A percentile compares a stretch with the other conserved stretches of the same genome.
phyloP scores from a whole-genome alignment of 2,888 invertebrate genomes.

The Sepiola atlantica region DNA sequence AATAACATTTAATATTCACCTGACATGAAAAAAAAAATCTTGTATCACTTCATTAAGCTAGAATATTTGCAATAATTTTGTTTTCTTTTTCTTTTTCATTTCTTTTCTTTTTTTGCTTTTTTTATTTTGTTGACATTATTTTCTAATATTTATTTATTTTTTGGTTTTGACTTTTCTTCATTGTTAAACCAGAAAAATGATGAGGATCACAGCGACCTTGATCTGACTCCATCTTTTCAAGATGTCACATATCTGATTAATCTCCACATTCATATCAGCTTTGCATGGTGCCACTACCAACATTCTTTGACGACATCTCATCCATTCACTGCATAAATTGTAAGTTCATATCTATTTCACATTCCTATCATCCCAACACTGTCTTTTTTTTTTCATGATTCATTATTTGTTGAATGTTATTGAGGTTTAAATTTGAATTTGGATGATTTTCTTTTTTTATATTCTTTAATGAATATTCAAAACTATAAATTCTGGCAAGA shows the following conservation, averaged over 20 bases:
- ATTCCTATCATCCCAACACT: background rate
- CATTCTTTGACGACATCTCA: background rate
- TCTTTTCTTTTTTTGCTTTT: no score
- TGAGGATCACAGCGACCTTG: background rate
- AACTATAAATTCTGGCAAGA: no score
- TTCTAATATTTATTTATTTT: background rate
- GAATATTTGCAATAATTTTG: no score
- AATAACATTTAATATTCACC: no score
- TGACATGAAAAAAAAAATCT: no score
- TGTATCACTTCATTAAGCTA: no score
- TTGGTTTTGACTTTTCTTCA: constrained; percentile 32
- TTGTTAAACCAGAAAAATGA: constrained; percentile 17
- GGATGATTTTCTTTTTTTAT: background rate
- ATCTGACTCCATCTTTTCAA: constrained; percentile 32
- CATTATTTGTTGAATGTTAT: background rate
- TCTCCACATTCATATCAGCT: constrained; percentile 32
- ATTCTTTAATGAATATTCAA: background rate
- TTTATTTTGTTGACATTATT: background rate
- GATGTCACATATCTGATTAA: constrained; percentile 32
- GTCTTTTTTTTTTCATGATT: background rate
- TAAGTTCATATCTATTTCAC: constrained; percentile 2
- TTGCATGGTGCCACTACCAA: constrained; percentile 9
- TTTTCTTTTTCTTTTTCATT: no score
- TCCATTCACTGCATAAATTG: constrained; percentile 32
- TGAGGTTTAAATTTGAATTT: background rate